Base-by-base conservation (phyloP, 2,113 vertebrate species). In the Gopherus flavomarginatus region DNA sequence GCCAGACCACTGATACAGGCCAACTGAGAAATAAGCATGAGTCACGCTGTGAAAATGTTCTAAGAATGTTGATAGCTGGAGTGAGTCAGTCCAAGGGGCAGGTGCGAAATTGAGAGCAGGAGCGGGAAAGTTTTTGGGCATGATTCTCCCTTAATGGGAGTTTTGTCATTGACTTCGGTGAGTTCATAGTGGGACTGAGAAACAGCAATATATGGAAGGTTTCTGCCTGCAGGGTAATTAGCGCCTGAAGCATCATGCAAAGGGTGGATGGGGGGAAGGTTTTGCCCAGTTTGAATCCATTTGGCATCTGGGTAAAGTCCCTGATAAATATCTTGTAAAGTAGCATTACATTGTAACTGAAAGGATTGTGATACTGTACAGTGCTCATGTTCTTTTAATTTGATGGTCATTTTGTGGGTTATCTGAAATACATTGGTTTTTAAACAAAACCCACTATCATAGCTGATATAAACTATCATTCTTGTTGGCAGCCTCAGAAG, bases 161-260 rank as follows among this genome's bases (percentile, higher is more conserved):
- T 80, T 12, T 29, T 4, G 11, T 85, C 90, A 87, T 86, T 54
- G 16, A 38, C n/a, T 72, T 44, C 26, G 69, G 57, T 86, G 72
- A 85, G 75, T 56, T 79, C 85, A 86, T 5, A 5, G 38, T 8
- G 89, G 3, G 5, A 65, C 59, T 0, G 1, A 88, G 62, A 44
- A 92, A 54, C 38, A 93, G 75, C 57, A 86, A 80, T 86, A 80
- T 89, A 10, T 8, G 75, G 86, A 50, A 31, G 93, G 24, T 35
- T 88, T 44, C 90, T 86, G 90, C 42, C 87, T 49, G 14, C 81
- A 52, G 90, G 89, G 78, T 94, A 95, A 96, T 95, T 93, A 95
- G 24, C 84, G 6, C 49, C 52, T 65, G 29, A 35, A 4, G 3
- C 35, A 69, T 17, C 62, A 69, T 35, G 9, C 16, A 84, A 2